Evolutionary conservation across 2,113 vertebrate genomes (phyloP).

Genomic region (Notiomystis cincta): DNA sequence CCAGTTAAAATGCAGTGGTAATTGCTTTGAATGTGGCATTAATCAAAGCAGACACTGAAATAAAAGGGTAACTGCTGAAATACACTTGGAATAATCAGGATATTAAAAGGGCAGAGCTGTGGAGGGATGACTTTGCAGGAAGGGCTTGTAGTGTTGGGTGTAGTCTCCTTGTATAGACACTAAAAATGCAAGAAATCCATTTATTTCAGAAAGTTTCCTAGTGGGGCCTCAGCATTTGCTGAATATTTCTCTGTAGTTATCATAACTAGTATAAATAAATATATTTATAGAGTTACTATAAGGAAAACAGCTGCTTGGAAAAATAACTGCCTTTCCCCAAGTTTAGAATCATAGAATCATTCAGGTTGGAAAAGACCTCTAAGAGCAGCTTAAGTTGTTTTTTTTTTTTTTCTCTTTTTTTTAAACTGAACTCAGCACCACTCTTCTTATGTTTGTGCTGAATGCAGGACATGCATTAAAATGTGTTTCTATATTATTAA

Average conservation of each 20-base stretch:
- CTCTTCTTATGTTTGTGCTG: neutral
- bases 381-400: neutral
- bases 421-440: neutral
- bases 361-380: neutral
- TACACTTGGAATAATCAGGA: neutral
- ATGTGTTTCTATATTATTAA: neutral
- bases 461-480: accelerated
- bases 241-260: neutral
- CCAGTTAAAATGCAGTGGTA: neutral
- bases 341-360: neutral
- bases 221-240: neutral
- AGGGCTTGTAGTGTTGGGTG: neutral
- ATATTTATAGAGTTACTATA: neutral
- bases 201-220: neutral
- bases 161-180: neutral
- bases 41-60: conserved; percentile 25
- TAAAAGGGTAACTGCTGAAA: conserved; percentile 4
- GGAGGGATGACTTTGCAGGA: neutral
- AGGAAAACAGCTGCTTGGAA: neutral
- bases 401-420: too few relatives aligned
- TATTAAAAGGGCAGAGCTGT: neutral
- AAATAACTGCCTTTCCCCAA: neutral
- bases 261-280: neutral
- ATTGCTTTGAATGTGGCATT: conserved; percentile 4
- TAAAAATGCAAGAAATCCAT: neutral